Percentiles rank a stretch among this genome's conserved stretches.
Evolutionary conservation across 2,797 vertebrate genomes (phyloP).

Genomic region (Gephyroberyx darwinii): DNA sequence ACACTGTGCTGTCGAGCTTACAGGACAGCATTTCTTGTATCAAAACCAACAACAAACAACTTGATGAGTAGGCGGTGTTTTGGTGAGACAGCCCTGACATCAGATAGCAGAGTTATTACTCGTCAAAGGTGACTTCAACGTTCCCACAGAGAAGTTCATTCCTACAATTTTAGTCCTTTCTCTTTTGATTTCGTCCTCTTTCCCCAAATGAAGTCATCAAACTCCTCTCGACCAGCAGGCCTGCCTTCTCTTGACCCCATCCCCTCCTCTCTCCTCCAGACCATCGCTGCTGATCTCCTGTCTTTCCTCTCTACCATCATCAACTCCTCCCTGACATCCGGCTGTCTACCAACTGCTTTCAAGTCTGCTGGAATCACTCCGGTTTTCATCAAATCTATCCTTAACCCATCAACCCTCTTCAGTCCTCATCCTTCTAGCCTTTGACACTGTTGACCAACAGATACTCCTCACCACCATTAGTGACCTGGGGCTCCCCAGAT

Average conservation of each 20-base stretch:
- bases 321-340: constrained; percentile 7
- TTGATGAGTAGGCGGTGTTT: background rate
- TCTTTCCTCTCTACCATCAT: constrained; percentile 17
- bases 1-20: background rate
- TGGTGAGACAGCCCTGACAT: background rate
- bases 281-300: constrained; percentile 42
- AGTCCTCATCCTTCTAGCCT: background rate
- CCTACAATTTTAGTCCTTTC: constrained; percentile 23
- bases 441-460: constrained; percentile 7
- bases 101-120: background rate
- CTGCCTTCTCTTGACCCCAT: constrained; percentile 16
- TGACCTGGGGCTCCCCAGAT: background rate
- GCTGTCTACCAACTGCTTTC: constrained; percentile 20
- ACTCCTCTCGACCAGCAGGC: constrained; percentile 13
- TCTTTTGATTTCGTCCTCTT: constrained; percentile 23
- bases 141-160: constrained; percentile 6
- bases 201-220: constrained; percentile 56
- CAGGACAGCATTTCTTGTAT: too few relatives aligned
- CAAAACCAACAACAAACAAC: too few relatives aligned
- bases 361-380: constrained; percentile 17
- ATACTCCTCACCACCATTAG: constrained; percentile 9
- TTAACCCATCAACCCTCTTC: constrained; percentile 2
- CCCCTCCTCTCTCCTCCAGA: constrained; percentile 25
- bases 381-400: too few relatives aligned
- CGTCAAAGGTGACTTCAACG: background rate